Evolutionary conservation across 2,797 vertebrate species (phyloP), one percentile per base, ranked within the genome.

Genomic region (Tadarida brasiliensis): DNA sequence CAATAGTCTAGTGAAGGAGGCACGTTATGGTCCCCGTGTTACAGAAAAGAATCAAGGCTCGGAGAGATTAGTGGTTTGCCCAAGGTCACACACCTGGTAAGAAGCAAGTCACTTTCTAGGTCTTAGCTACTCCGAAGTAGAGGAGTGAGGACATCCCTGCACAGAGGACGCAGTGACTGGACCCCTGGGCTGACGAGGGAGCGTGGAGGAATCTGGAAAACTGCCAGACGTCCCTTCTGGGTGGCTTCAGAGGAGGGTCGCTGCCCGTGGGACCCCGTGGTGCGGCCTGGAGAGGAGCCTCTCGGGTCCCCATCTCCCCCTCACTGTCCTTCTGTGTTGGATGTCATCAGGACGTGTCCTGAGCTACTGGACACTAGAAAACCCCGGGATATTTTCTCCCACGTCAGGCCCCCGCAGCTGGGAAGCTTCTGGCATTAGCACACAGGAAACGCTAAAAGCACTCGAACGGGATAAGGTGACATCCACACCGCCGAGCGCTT

Each of bases 391-490:
- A 17, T 76, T 83, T 70, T 74, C 56, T 73, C 9, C 82, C 1
- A 26, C 1, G 92, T 92, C 65, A 22, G 65, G 20, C 49, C 9
- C 26, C 57, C 56, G 20, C n/a, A 7, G 5, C 76, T 68, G 63
- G 39, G 19, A 84, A 84, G 11, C 68, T 83, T 94, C 57, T 54
- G 54, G 39, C 33, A 35, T 35, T 47, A 68, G n/a, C 47, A 92
- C 44, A 39, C 12, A 61, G 81, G 70, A 90, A 74, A 65, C 30
- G 61, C 33, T 28, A 76, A 68, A 44, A 70, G 74, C 28, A 57
- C n/a, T 81, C 93, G 82, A 65, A 44, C 30, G 63, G 68, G 81
- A 10, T 65, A 44, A 4, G 3, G 39, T 44, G 39, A 44, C 39
- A 7, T 7, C 39, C 39, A 44, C 39, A 7, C 39, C 39, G 39